Conservation (phyloP, 2,888 invertebrate species). For the Notocelia uddmanniana region DNA sequence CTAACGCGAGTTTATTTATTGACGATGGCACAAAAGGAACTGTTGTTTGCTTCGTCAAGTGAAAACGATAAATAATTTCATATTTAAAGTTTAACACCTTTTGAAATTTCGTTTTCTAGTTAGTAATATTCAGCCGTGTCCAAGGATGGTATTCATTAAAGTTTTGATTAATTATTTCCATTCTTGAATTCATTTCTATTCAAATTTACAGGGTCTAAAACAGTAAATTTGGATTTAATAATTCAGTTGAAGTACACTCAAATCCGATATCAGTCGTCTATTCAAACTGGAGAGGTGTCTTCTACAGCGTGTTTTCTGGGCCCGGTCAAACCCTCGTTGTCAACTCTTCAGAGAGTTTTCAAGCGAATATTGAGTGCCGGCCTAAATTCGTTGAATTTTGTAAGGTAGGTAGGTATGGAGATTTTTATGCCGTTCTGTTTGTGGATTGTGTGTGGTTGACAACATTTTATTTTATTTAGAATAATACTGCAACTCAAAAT, state of each 20-base stretch:
- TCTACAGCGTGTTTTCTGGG: conserved; percentile 35
- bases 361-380: conserved; percentile 38
- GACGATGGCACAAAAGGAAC: not conserved
- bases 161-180: not conserved
- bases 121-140: not conserved
- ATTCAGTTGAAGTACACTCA: conserved; percentile 30
- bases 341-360: conserved; percentile 41
- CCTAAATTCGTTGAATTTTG: conserved; percentile 29
- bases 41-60: not conserved
- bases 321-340: conserved; percentile 36
- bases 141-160: not conserved
- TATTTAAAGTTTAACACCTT: not conserved
- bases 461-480: too few relatives aligned
- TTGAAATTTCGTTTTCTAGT: not conserved
- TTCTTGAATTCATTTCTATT: not conserved
- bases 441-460: not conserved
- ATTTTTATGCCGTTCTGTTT: conserved; percentile 9
- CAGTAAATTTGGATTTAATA: conserved; percentile 32
- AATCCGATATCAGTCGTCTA: conserved; percentile 37
- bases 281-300: conserved; percentile 42
- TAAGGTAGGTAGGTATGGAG: conserved; percentile 18
- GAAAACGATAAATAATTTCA: not conserved
- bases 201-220: conserved; percentile 5
- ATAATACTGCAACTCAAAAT: too few relatives aligned
- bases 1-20: not conserved